phyloP scores from a whole-genome alignment of 1,140 invertebrate species.

The Drosophila persimilis region DNA sequence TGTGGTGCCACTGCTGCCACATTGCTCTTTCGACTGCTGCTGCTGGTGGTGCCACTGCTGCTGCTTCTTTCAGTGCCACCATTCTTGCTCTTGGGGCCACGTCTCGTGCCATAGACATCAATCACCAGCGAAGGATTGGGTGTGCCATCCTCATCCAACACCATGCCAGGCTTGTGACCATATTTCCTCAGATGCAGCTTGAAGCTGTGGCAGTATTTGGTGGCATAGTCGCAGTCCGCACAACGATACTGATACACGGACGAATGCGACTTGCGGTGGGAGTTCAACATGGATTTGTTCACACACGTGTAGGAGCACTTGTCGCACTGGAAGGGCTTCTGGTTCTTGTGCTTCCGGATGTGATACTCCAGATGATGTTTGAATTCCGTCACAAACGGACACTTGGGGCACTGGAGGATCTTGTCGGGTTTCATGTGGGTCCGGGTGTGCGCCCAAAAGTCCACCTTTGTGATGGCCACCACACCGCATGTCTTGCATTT shows the following conservation, averaged over 20 bases:
- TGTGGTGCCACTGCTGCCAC: conserved; percentile 50
- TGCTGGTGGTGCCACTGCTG: conserved; percentile 18
- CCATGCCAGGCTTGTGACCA: conserved; percentile 92
- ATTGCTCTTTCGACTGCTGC: conserved; percentile 25
- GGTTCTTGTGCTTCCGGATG: conserved; percentile 96
- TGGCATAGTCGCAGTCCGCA: conserved; percentile 97
- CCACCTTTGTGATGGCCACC: conserved; percentile 92
- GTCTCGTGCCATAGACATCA: conserved; percentile 93
- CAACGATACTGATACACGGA: conserved; percentile 98
- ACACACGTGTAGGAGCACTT: conserved; percentile 97
- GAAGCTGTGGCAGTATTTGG: conserved; percentile 98
- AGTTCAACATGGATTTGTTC: conserved; percentile 98
- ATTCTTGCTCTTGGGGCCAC: conserved; percentile 90
- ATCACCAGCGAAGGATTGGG: conserved; percentile 94
- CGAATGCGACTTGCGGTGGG: conserved; percentile 99
- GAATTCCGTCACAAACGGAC: conserved; percentile 98
- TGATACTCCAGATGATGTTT: conserved; percentile 99
- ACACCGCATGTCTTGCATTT: conserved; percentile 97
- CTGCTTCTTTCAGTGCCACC: conserved; percentile 27
- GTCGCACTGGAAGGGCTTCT: conserved; percentile 98
- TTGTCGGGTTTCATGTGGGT: conserved; percentile 97
- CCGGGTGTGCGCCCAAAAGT: conserved; percentile 96
- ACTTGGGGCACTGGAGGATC: conserved; percentile 94
- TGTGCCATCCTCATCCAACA: conserved; percentile 93
- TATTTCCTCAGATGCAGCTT: conserved; percentile 98